Percentiles rank a stretch among this genome's conserved stretches.
Conservation (phyloP, 2,113 vertebrate species). For the Eidolon helvum region DNA sequence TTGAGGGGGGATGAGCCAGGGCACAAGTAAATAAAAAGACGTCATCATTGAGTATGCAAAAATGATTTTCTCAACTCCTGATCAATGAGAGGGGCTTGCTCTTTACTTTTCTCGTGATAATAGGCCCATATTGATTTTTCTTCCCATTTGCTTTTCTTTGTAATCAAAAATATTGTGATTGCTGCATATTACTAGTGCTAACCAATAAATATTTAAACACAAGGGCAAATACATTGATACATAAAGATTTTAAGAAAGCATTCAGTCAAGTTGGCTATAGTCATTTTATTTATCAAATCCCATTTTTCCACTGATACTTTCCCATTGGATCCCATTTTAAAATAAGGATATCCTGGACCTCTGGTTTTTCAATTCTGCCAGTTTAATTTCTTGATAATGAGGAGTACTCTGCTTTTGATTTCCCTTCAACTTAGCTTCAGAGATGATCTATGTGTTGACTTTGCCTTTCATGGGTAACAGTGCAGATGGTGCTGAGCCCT, state of each 20-base stretch:
- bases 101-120: not conserved
- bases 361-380: not conserved
- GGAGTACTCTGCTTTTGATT: not conserved
- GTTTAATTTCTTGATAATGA: not conserved
- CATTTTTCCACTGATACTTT: not conserved
- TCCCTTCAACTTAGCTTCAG: not conserved
- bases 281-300: not conserved
- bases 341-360: conserved; percentile 3
- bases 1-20: not conserved
- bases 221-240: not conserved
- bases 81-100: not conserved
- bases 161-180: not conserved
- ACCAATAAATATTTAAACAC: conserved; percentile 5
- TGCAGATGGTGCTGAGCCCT: not conserved
- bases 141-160: not conserved
- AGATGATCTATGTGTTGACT: not conserved
- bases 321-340: not conserved
- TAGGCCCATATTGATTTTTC: not conserved
- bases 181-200: not conserved
- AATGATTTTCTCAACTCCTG: not conserved
- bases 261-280: not conserved
- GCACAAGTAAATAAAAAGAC: not conserved
- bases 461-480: not conserved
- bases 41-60: not conserved
- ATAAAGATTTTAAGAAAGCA: not conserved